Evolutionary conservation across 2,113 vertebrate species (phyloP).

Genomic region (Malurus alboscapulatus): DNA sequence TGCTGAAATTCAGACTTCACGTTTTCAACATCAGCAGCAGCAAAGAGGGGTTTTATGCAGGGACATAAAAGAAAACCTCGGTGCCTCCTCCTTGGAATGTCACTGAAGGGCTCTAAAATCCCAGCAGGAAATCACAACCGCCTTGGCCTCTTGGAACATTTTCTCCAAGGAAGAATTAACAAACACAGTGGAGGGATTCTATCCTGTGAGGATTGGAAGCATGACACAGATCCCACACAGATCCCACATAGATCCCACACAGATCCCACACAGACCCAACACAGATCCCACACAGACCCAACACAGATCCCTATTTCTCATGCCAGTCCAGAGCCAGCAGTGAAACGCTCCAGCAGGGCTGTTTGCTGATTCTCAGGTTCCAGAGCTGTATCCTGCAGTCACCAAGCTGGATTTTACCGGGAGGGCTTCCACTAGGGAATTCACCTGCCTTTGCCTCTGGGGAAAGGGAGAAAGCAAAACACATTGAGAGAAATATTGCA

Average conservation of each 20-base stretch:
- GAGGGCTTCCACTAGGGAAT: background rate
- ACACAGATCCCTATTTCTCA: background rate
- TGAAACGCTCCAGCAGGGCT: background rate
- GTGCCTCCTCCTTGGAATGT: background rate
- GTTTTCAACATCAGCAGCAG: background rate
- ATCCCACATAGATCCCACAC: background rate
- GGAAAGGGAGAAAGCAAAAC: background rate
- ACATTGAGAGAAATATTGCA: background rate
- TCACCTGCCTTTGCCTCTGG: background rate
- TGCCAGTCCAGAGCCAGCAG: background rate
- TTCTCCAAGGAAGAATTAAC: background rate
- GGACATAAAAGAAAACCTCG: background rate
- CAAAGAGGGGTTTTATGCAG: background rate
- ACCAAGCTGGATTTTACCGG: background rate
- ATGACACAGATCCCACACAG: fast-evolving
- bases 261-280: fast-evolving
- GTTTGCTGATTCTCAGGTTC: background rate
- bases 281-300: too few species aligned
- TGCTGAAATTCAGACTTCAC: background rate
- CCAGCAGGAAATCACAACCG: background rate
- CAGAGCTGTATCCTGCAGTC: background rate
- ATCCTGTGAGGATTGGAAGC: fast-evolving
- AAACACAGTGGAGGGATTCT: background rate
- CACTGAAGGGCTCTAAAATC: background rate
- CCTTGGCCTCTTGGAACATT: background rate